Evolutionary conservation across 1,140 invertebrate genomes (phyloP).

Genomic region (Orius insidiosus): DNA sequence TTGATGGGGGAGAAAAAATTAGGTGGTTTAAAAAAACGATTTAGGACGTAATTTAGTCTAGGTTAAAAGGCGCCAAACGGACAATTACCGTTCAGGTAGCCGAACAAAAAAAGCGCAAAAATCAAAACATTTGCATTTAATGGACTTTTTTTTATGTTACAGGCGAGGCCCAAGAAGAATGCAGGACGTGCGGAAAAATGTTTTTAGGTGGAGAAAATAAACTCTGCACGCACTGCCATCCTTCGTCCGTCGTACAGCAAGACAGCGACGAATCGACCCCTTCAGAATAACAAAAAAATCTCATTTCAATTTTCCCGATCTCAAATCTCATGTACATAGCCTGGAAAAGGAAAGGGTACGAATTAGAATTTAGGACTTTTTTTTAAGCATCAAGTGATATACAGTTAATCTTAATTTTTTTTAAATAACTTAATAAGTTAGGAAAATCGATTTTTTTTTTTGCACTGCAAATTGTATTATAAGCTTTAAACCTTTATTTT

Average conservation of each 20-base stretch:
- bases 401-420: too few relatives aligned
- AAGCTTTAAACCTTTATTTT: too few relatives aligned
- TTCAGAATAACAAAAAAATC: conserved; percentile 5
- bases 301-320: background rate
- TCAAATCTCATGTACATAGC: too few relatives aligned
- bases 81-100: background rate
- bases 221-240: conserved; percentile 5
- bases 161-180: conserved; percentile 28
- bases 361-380: too few relatives aligned
- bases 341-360: too few relatives aligned
- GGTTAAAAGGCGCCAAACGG: background rate
- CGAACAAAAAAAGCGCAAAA: background rate
- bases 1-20: too few relatives aligned
- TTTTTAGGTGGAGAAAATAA: conserved; percentile 16
- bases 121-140: background rate
- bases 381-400: too few relatives aligned
- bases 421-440: too few relatives aligned
- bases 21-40: background rate
- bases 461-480: too few relatives aligned
- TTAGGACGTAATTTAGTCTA: background rate
- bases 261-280: conserved; percentile 5
- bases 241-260: background rate
- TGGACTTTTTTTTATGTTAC: background rate
- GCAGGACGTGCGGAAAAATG: conserved; percentile 25
- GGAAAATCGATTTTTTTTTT: too few relatives aligned